Percentiles rank a stretch among this genome's conserved stretches.
Evolutionary conservation across 1,140 invertebrate species (phyloP).

Genomic region (Aphis gossypii): DNA sequence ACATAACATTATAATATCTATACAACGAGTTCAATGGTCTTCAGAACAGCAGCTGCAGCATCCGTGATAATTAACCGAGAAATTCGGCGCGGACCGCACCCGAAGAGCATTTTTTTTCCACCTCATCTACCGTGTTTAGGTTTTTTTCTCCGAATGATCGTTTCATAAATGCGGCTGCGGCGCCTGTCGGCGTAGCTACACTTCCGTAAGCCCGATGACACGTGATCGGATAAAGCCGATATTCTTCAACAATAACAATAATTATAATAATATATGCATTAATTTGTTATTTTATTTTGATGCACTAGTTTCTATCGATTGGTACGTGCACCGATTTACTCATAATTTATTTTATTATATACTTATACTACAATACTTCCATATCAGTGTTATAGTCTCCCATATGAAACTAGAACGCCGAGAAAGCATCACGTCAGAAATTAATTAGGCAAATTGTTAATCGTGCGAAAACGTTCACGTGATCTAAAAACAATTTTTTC

Average conservation of each 20-base stretch:
- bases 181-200: not conserved
- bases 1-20: not conserved
- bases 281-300: not conserved
- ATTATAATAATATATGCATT: not conserved
- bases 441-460: not conserved
- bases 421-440: not conserved
- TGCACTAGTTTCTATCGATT: not conserved
- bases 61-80: constrained; percentile 36
- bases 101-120: not conserved
- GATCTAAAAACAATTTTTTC: not conserved
- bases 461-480: not conserved
- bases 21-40: constrained; percentile 28
- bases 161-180: not conserved
- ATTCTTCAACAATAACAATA: not conserved
- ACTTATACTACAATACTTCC: not conserved
- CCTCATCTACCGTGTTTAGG: not conserved
- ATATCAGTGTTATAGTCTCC: not conserved
- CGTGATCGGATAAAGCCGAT: not conserved
- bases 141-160: not conserved
- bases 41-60: not conserved
- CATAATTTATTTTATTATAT: not conserved
- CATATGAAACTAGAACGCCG: not conserved
- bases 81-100: constrained; percentile 20
- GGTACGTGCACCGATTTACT: not conserved
- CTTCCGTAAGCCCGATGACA: not conserved